Evolutionary conservation across 2,888 invertebrate genomes (phyloP), one percentile per base, ranked within the genome.

Genomic region (Colostygia pectinataria): DNA sequence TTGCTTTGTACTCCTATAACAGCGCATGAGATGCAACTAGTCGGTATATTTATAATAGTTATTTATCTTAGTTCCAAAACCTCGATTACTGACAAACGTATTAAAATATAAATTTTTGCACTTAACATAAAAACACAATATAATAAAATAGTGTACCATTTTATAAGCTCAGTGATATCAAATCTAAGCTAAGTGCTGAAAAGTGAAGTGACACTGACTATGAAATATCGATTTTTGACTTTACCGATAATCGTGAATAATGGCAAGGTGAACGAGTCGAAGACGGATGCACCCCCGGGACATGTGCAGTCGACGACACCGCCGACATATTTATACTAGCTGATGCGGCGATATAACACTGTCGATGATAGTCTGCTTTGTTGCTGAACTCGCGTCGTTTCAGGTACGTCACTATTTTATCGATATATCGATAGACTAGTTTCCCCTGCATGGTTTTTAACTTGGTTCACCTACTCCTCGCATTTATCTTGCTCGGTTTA

Each of bases 301-400:
- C 75, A 83, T 80, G 82, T 65, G 63, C 71, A 74, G 80, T 77
- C 91, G 77, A 86, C 81, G 88, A 63, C 81, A 80, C 56, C 88
- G 88, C 78, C 90, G 79, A 86, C 83, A 76, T 59, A 63, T 81
- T 83, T 76, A 71, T 75, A 73, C 66, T 77, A 86, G 83, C 81
- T 86, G 84, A 85, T 83, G 82, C 80, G 67, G 79, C 74, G 65
- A 81, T 56, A 84, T 83, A 84, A 75, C 78, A 71, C 82, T 84
- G 89, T 90, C 90, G 79, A 90, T 90, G 90, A 88, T 90, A 90
- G 84, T 90, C 86, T 90, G 85, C 80, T 87, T 90, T 77, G 80
- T 90, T 51, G 90, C 88, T 84, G 89, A 90, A 74, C 83, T 88
- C 67, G 79, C 87, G 74, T 85, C 88, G 80, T 87, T 83, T 87